Conservation (phyloP, 2,113 vertebrate species). For the Rhadina sibilatrix region DNA sequence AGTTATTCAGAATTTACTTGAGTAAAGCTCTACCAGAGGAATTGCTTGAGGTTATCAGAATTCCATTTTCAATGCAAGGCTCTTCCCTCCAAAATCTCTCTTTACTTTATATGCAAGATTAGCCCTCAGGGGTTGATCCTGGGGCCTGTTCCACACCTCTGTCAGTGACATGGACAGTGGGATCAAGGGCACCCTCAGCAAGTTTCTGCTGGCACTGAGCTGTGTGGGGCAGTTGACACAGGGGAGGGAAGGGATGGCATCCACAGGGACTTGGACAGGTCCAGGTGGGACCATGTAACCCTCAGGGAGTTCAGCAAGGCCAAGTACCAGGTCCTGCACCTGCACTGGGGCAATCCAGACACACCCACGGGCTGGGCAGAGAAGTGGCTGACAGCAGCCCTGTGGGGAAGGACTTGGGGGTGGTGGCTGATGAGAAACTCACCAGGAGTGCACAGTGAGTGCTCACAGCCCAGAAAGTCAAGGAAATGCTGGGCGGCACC, state of each 20-base stretch:
- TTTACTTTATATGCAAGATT: neutral
- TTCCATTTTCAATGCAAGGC: neutral
- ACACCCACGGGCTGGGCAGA: neutral
- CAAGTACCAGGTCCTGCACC: neutral
- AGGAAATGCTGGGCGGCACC: neutral
- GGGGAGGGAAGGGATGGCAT: neutral
- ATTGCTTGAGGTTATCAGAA: neutral
- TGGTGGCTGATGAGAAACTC: neutral
- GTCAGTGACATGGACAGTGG: neutral
- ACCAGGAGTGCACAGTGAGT: neutral
- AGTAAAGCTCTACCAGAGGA: neutral
- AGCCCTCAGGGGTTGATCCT: accelerated
- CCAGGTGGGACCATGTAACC: neutral
- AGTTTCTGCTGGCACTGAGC: neutral
- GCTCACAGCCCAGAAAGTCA: neutral
- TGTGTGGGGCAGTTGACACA: accelerated
- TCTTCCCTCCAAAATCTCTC: neutral
- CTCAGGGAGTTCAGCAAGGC: neutral
- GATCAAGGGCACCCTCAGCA: neutral
- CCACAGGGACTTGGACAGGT: neutral
- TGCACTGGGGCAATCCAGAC: neutral
- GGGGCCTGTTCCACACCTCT: neutral
- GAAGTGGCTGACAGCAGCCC: neutral
- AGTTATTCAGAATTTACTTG: slow-evolving; percentile 35
- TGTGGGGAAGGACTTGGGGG: neutral